These are phyloP conservation scores for Pangasianodon gigas DNA, from an alignment of 2,113 vertebrate species.

Conservation along the genomic window DNA sequence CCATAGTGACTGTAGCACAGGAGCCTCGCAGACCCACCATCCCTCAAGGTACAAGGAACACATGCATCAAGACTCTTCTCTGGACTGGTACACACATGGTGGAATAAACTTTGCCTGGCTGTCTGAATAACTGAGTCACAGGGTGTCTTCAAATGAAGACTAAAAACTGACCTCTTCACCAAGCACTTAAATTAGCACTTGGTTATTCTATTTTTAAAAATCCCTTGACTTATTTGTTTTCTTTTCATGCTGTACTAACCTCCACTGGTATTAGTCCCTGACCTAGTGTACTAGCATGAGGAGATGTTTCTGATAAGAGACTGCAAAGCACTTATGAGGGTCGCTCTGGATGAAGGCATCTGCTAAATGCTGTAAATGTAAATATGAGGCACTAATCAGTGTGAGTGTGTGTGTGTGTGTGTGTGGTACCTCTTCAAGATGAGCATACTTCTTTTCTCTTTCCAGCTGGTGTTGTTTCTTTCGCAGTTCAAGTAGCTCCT, in stretches of 20 bases:
- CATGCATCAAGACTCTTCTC: neutral
- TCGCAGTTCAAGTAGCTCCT: constrained; percentile 76
- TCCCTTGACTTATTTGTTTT: neutral
- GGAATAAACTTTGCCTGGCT: neutral
- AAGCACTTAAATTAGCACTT: neutral
- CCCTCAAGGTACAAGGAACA: neutral
- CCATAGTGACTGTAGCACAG: too few species aligned
- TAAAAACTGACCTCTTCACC: neutral
- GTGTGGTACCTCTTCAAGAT: constrained; percentile 75
- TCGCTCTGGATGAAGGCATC: too few species aligned
- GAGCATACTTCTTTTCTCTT: constrained; percentile 66
- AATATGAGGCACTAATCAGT: neutral
- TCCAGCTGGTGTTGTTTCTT: constrained; percentile 72
- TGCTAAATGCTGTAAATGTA: neutral
- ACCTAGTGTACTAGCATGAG: neutral
- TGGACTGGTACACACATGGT: neutral
- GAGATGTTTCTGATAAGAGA: neutral
- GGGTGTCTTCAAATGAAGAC: neutral
- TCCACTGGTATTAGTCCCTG: neutral
- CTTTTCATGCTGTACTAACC: neutral
- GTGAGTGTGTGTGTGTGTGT: neutral
- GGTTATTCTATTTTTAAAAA: neutral
- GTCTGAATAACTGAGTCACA: neutral
- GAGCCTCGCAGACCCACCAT: neutral
- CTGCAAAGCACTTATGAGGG: neutral